These are phyloP conservation scores for Thumatha senex DNA, from an alignment of 2,888 invertebrate genomes.

Conservation along the genomic window DNA sequence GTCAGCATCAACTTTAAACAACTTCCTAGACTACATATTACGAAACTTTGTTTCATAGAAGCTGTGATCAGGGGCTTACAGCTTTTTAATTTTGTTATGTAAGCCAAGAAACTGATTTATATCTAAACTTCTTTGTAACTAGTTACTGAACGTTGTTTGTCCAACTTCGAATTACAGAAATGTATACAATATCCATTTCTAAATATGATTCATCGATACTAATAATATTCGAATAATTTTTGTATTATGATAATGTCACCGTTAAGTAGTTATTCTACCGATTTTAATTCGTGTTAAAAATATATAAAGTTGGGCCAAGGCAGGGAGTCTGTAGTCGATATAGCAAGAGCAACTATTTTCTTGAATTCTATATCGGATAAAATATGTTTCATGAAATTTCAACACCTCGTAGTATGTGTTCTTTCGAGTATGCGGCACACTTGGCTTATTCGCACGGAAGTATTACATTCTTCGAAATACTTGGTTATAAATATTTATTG, in stretches of 20 bases:
- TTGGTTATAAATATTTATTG: slow-evolving; percentile 57
- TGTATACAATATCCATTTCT: no score
- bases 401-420: slow-evolving; percentile 24
- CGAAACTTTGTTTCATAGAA: background rate
- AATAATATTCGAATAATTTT: no score
- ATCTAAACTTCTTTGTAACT: background rate
- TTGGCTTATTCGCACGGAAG: slow-evolving; percentile 51
- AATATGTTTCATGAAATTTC: slow-evolving; percentile 21
- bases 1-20: background rate
- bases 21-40: background rate
- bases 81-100: background rate
- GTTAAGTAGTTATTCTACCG: no score
- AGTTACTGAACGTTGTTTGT: no score
- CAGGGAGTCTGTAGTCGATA: no score
- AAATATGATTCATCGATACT: no score
- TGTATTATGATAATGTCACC: no score
- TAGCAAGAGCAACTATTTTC: background rate
- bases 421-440: slow-evolving; percentile 31
- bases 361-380: slow-evolving; percentile 3
- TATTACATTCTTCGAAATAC: slow-evolving; percentile 51
- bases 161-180: no score
- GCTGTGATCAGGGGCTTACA: background rate
- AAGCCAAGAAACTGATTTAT: background rate
- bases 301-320: no score
- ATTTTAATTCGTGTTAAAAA: no score